phyloP scores from a whole-genome alignment of 1,140 invertebrate genomes.

The Asbolus verrucosus region DNA sequence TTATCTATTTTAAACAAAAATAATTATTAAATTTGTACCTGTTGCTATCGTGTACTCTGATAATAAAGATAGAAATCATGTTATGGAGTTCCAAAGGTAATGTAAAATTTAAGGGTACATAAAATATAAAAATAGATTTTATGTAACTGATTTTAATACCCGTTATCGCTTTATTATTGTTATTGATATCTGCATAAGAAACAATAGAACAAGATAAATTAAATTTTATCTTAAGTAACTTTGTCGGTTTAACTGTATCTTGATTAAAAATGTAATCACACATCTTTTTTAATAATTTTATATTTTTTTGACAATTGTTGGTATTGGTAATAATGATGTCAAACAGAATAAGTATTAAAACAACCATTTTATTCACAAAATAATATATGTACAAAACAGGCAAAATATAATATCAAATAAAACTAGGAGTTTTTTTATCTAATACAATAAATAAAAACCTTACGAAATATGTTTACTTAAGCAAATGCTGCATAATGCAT shows the following conservation, averaged over 20 bases:
- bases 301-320: too few species aligned
- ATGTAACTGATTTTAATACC: neutral
- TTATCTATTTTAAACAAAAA: too few species aligned
- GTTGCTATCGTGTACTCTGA: too few species aligned
- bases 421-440: too few species aligned
- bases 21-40: too few species aligned
- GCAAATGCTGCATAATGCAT: neutral
- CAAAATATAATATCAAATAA: constrained; percentile 10
- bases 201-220: constrained; percentile 2
- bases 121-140: neutral
- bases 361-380: constrained; percentile 27
- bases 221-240: constrained; percentile 12
- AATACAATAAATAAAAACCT: constrained; percentile 26
- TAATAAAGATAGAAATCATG: neutral
- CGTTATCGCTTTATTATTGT: neutral
- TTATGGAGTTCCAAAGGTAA: too few species aligned
- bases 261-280: constrained; percentile 1
- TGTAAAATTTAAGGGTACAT: too few species aligned
- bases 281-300: neutral
- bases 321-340: too few species aligned
- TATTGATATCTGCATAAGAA: neutral
- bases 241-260: constrained; percentile 14
- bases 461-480: neutral
- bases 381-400: neutral
- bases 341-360: too few species aligned